A percentile compares a stretch with the other conserved stretches of the same genome.
Conservation (phyloP, 2,888 invertebrate species). For the Erebia ligea region DNA sequence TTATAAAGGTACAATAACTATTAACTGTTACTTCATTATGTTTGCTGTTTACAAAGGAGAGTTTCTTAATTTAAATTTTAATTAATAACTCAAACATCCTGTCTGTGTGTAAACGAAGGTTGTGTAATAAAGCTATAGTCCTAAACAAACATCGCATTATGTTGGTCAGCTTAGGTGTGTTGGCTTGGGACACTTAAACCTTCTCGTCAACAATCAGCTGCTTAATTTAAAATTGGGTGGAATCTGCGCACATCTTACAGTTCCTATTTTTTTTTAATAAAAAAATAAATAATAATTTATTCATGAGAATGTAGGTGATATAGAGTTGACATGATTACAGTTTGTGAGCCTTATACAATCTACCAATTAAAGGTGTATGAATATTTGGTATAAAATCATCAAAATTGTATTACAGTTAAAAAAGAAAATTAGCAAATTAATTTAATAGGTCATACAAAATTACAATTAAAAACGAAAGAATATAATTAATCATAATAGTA, state of each 20-base stretch:
- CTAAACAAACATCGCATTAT: conserved; percentile 36
- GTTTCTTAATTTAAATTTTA: conserved; percentile 24
- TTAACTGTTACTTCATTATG: not conserved
- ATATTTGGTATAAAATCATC: too few species aligned
- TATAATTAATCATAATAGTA: too few species aligned
- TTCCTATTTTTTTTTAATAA: not conserved
- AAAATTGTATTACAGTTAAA: too few species aligned
- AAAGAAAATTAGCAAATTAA: too few species aligned
- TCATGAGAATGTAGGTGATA: too few species aligned
- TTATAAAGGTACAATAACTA: not conserved
- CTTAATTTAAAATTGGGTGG: conserved; percentile 26
- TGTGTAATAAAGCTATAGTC: conserved; percentile 30
- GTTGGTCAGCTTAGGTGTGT: conserved; percentile 30
- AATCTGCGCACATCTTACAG: not conserved
- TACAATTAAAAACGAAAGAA: too few species aligned
- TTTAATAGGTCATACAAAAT: too few species aligned
- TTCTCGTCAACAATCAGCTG: conserved; percentile 23
- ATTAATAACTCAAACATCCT: conserved; percentile 27
- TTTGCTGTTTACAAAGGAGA: not conserved
- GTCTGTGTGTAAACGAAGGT: not conserved
- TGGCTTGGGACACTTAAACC: conserved; percentile 32
- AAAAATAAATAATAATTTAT: too few species aligned
- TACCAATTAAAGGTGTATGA: too few species aligned
- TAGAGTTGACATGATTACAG: too few species aligned
- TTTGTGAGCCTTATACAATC: too few species aligned